A percentile compares a stretch with the other conserved stretches of the same genome.
Conservation (phyloP, 2,113 vertebrate genomes). For the Rhinogobius similis region DNA sequence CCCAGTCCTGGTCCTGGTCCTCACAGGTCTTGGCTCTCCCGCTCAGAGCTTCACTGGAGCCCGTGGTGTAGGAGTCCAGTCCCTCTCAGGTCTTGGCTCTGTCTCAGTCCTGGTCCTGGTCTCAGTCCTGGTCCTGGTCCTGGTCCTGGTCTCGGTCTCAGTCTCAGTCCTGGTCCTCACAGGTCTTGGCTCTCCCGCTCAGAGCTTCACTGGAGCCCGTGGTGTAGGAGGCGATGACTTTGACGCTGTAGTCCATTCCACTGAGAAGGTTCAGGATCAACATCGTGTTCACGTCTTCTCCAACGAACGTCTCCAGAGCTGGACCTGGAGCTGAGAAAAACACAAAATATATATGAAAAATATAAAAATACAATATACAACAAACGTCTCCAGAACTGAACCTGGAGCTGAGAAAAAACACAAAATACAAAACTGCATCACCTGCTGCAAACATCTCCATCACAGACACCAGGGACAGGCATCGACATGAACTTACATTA, state of each 20-base stretch:
- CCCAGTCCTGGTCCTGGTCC: slow-evolving; percentile 35
- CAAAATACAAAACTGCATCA: too few relatives aligned
- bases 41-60: slow-evolving; percentile 88
- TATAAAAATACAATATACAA: too few relatives aligned
- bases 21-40: slow-evolving; percentile 90
- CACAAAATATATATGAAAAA: too few relatives aligned
- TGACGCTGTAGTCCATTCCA: slow-evolving; percentile 90
- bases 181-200: slow-evolving; percentile 84
- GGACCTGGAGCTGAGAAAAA: slow-evolving; percentile 80
- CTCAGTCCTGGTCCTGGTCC: too few relatives aligned
- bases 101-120: too few relatives aligned
- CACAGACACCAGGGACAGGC: too few relatives aligned
- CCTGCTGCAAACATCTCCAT: too few relatives aligned
- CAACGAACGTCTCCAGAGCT: slow-evolving; percentile 94
- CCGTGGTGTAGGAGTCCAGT: slow-evolving; percentile 85
- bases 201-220: slow-evolving; percentile 91
- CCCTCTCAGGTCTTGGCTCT: too few relatives aligned
- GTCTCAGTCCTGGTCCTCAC: slow-evolving; percentile 73
- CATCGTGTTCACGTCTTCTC: slow-evolving; percentile 91
- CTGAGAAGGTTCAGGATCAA: slow-evolving; percentile 92
- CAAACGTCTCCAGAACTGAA: too few relatives aligned
- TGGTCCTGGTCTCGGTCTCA: too few relatives aligned
- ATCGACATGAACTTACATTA: too few relatives aligned
- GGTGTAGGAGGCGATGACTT: slow-evolving; percentile 93
- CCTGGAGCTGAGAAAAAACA: too few relatives aligned